A percentile compares a stretch with the other conserved stretches of the same genome.
Evolutionary conservation across 2,888 invertebrate genomes (phyloP).

Genomic region (Strigamia crassipes): DNA sequence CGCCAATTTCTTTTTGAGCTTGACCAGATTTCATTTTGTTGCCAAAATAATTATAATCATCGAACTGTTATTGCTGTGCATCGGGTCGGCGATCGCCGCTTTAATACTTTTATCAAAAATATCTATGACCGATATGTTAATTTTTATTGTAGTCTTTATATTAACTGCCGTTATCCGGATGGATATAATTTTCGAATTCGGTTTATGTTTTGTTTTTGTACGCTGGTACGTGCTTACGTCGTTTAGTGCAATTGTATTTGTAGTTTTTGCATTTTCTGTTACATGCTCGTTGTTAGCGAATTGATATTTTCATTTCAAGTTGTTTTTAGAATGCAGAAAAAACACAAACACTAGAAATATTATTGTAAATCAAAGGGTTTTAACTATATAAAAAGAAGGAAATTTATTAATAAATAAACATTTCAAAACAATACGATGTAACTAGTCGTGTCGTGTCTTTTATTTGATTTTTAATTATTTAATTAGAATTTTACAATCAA

Average conservation of each 20-base stretch:
- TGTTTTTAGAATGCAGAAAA: no score
- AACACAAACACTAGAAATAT: no score
- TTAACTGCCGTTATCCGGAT: neutral
- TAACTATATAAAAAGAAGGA: no score
- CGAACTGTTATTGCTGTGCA: neutral
- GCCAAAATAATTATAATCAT: neutral
- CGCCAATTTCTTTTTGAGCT: neutral
- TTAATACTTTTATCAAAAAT: neutral
- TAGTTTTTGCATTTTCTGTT: neutral
- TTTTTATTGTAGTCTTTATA: neutral
- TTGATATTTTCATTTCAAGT: neutral
- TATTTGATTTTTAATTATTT: no score
- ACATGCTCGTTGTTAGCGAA: neutral
- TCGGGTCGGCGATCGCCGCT: neutral
- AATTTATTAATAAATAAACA: no score
- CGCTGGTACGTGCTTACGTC: neutral
- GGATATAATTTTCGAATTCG: slow-evolving; percentile 10
- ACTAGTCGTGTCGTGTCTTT: no score
- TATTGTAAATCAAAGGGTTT: no score
- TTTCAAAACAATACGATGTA: no score
- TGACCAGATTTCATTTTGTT: slow-evolving; percentile 10
- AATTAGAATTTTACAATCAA: no score
- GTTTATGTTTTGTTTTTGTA: slow-evolving; percentile 10
- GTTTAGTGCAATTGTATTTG: slow-evolving; percentile 1
- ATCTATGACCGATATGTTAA: neutral